Percentiles rank a stretch among this genome's conserved stretches.
phyloP scores from a whole-genome alignment of 2,113 vertebrate genomes.

The Cephalopholis sonnerati region DNA sequence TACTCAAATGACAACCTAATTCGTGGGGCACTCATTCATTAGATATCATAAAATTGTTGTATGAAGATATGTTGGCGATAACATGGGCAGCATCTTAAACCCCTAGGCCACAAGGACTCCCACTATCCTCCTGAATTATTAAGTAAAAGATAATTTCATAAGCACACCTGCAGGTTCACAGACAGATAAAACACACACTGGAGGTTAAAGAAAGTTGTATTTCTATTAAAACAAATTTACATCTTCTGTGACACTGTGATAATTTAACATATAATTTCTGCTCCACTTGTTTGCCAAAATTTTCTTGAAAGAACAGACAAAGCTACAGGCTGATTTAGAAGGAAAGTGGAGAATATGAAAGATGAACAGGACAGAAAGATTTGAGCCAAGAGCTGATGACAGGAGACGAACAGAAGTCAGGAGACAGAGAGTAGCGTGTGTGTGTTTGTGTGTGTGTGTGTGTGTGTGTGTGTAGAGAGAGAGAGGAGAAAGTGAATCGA shows the following conservation, averaged over 20 bases:
- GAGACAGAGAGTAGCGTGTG: background rate
- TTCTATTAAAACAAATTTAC: background rate
- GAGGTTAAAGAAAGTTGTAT: background rate
- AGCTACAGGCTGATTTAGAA: background rate
- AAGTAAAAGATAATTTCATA: background rate
- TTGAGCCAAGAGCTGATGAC: constrained; percentile 12
- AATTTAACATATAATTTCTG: background rate
- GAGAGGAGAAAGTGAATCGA: constrained; percentile 33
- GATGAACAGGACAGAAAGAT: constrained; percentile 13
- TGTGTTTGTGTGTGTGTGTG: background rate
- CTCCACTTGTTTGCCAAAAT: background rate
- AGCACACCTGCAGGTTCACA: background rate
- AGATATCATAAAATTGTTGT: no score
- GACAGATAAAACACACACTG: background rate
- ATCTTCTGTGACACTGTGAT: background rate
- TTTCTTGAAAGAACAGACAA: background rate
- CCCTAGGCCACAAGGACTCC: no score
- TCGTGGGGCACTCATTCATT: no score
- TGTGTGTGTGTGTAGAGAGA: background rate
- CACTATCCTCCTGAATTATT: no score
- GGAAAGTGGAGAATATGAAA: background rate
- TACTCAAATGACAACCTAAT: no score
- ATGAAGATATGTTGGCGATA: no score
- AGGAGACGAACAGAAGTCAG: constrained; percentile 23
- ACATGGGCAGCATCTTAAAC: no score